Base-by-base conservation (phyloP, 1,140 invertebrate species). In the Saccostrea glomerata region DNA sequence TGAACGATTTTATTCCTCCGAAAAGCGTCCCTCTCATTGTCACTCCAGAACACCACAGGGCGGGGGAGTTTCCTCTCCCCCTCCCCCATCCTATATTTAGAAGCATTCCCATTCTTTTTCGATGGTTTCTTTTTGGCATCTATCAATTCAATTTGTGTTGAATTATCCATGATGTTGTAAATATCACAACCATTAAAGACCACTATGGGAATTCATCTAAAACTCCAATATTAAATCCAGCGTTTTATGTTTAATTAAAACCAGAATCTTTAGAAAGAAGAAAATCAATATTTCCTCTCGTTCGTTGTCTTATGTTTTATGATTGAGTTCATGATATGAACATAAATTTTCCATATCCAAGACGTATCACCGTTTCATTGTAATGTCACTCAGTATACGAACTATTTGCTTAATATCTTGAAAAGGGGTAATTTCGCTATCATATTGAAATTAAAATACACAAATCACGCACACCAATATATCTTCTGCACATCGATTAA, bases 11-110 rank as follows among this genome's bases (percentile, higher is more conserved):
- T 90, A 30, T 90, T 90, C 17, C 88, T n/a, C 20, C 89, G 66
- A n/a, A 88, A 90, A 15, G 89, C 89, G 83, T 90, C 89, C 87
- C 86, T 90, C 85, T 90, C 89, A 36, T 90, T 90, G 25, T 90
- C 89, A 58, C 89, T 90, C 89, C 89, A 90, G 58, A 90, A 90
- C 17, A 90, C 89, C 13, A 88, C 63, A 2, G 89, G 89, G 77
- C 87, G 36, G 40, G 89, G 89, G 2, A 90, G 82, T n/a, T 82
- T 88, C 55, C 89, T 70, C 36, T 90, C 89, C 7, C 87, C 87
- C 20, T 85, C 85, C 5, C 77, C 58, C 40, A 90, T 25, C n/a
- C 73, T 83, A 84, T 84, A 84, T 54, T 84, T 84, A 12, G 82
- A 84, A 55, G 40, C 17, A 54, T 55, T 84, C 15, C 40, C 82